Conservation (phyloP, 2,113 vertebrate genomes). For the Ceuthmochares aereus region DNA sequence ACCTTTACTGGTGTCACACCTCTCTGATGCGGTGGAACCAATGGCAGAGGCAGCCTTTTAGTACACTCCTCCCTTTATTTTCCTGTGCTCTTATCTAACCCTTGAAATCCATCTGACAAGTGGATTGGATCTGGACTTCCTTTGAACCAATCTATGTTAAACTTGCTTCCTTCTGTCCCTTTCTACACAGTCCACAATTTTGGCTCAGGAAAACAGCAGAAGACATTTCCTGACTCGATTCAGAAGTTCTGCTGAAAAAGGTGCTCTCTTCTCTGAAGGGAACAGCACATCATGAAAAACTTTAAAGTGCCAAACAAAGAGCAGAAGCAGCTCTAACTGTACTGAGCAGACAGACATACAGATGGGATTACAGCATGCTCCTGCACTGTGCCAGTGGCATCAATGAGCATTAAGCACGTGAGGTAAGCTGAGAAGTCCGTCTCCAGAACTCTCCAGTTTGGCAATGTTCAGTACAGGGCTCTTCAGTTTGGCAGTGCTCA, state of each 20-base stretch:
- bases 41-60: no score
- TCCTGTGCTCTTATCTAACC: neutral
- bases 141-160: neutral
- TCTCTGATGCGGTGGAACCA: neutral
- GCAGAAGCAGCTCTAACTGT: neutral
- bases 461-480: neutral
- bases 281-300: neutral
- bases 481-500: neutral
- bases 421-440: neutral
- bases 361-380: rapidly evolving
- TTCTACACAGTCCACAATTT: neutral
- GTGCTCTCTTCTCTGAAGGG: neutral
- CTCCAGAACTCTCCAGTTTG: neutral
- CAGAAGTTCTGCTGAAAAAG: neutral
- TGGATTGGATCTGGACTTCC: neutral
- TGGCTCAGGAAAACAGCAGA: neutral
- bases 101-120: neutral
- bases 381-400: neutral
- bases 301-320: neutral
- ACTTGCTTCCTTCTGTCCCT: neutral
- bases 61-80: neutral
- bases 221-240: neutral
- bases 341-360: neutral
- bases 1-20: rapidly evolving
- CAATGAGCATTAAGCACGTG: neutral